Evolutionary conservation across 2,797 vertebrate genomes (phyloP).

Genomic region (Alosa sapidissima): DNA sequence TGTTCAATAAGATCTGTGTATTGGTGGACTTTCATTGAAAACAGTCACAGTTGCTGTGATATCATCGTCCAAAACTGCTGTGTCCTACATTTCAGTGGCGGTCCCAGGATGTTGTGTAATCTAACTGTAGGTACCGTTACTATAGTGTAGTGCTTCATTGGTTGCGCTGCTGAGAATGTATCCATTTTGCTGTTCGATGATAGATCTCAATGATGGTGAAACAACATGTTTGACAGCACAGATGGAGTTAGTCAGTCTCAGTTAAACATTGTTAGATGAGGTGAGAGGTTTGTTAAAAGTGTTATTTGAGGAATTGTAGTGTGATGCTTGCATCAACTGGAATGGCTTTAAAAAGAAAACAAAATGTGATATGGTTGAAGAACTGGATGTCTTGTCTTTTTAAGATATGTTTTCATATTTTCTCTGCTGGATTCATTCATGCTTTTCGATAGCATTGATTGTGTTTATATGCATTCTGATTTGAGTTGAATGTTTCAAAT

Average conservation of each 20-base stretch:
- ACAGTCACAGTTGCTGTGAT: constrained; percentile 3
- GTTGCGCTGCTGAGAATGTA: not conserved
- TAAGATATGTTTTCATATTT: not conserved
- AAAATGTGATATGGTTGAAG: constrained; percentile 1
- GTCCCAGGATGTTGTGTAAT: not conserved
- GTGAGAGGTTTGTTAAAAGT: not conserved
- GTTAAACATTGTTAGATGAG: not conserved
- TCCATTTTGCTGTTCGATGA: not conserved
- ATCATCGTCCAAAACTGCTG: not conserved
- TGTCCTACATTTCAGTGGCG: not conserved
- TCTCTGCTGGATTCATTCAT: not conserved
- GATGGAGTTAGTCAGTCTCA: not conserved
- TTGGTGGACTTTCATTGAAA: constrained; percentile 17
- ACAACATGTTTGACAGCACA: not conserved
- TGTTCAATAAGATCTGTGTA: constrained; percentile 15
- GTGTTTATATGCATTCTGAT: constrained; percentile 8
- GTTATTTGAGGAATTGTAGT: constrained; percentile 8
- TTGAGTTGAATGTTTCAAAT: constrained; percentile 20
- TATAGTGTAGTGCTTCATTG: not conserved
- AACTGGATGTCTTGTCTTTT: not conserved
- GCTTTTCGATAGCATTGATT: constrained; percentile 10
- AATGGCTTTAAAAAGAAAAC: constrained; percentile 7
- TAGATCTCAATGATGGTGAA: not conserved
- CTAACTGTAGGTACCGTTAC: not conserved
- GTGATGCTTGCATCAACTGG: not conserved